Conservation (phyloP, 2,888 invertebrate genomes). For the Stenodera caucasica region DNA sequence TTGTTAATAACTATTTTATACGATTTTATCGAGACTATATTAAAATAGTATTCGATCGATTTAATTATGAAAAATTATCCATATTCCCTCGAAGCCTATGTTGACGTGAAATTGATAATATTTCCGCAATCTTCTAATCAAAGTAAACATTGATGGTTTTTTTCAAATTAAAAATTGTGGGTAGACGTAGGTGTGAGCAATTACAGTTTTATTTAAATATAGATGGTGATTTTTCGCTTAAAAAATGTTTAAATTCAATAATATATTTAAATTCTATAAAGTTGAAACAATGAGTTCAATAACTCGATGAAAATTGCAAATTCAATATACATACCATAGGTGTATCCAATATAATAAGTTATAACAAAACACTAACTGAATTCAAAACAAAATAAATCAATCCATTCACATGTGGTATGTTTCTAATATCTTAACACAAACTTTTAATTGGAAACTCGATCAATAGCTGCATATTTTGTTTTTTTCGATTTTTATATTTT, state of each 20-base stretch:
- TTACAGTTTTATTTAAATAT: too few relatives aligned
- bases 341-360: background rate
- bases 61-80: too few relatives aligned
- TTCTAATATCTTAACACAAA: background rate
- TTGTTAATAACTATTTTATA: too few relatives aligned
- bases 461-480: background rate
- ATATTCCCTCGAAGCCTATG: too few relatives aligned
- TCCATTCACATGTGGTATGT: background rate
- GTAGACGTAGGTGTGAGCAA: background rate
- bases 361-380: background rate
- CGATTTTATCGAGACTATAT: too few relatives aligned
- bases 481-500: too few relatives aligned
- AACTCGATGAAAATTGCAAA: background rate
- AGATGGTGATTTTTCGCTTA: too few relatives aligned
- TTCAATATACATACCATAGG: background rate
- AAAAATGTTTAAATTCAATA: too few relatives aligned
- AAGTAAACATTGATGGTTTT: background rate
- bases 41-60: too few relatives aligned
- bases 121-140: slow-evolving; percentile 5
- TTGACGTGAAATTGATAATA: slow-evolving; percentile 8
- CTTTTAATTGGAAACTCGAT: slow-evolving; percentile 4
- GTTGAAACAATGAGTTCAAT: background rate
- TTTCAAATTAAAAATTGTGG: background rate
- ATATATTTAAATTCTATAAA: background rate
- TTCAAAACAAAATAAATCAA: background rate